phyloP scores from a whole-genome alignment of 2,113 vertebrate species.

The Brachyhypopomus occidentalis region DNA sequence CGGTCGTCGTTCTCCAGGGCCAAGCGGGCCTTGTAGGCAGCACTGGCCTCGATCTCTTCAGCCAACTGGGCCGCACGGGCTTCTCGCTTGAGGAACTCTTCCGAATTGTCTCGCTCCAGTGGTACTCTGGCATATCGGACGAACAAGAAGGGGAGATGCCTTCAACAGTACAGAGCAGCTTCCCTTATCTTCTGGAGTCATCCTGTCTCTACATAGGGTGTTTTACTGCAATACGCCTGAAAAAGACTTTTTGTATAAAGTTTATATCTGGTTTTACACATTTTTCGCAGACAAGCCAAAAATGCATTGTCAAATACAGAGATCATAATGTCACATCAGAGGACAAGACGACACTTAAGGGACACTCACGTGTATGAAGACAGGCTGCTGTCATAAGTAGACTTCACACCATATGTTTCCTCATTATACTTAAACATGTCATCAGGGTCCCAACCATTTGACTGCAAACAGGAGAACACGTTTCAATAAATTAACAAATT shows the following conservation, averaged over 20 bases:
- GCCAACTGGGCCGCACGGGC: constrained; percentile 95
- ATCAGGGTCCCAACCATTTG: constrained; percentile 98
- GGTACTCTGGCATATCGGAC: constrained; percentile 81
- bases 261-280: no score
- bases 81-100: constrained; percentile 97
- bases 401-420: constrained; percentile 96
- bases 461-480: constrained; percentile 71
- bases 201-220: no score
- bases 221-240: no score
- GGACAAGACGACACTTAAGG: not conserved
- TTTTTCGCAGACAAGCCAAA: constrained; percentile 33
- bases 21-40: constrained; percentile 93
- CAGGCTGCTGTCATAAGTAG: constrained; percentile 98
- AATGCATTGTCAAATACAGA: not conserved
- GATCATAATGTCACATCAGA: not conserved
- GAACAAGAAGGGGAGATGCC: not conserved
- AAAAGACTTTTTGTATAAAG: no score
- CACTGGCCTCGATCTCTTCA: constrained; percentile 98
- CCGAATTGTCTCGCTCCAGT: constrained; percentile 95
- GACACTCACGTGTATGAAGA: constrained; percentile 94
- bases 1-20: constrained; percentile 97
- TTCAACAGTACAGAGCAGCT: no score
- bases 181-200: no score
- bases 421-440: constrained; percentile 99
- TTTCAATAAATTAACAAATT: not conserved